Base-by-base conservation (phyloP, 1,140 invertebrate genomes). In the Frieseomelitta varia region DNA sequence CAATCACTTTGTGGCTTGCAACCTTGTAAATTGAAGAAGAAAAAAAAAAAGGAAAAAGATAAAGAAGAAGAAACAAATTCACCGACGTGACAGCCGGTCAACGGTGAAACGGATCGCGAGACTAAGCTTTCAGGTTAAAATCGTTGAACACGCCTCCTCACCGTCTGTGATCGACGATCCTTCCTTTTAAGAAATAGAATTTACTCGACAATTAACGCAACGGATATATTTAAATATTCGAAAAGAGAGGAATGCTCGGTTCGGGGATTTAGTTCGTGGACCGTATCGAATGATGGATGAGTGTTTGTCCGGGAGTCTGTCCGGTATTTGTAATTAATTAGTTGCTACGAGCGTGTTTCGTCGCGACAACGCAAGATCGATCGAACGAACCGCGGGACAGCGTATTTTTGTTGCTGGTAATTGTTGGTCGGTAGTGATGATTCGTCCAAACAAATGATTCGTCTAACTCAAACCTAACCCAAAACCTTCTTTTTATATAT, bases 1-100 rank as follows among this genome's bases (percentile, higher is more conserved):
- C 58, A 87, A 84, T 84, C 55, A 27, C 56, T 1, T 27, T 6
- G 14, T 58, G 53, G 30, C 53, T 71, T 27, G 77, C 63, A 85
- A 75, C 72, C 72, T 87, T 71, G 55, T 21, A 27, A 56, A 74
- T 30, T 34, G 84, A 51, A 34, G 58, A 69, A 71, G n/a, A 47
- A 47, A 47, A 15, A 12, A 27, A 65, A 15, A 0, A 61, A 24
- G n/a, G 10, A 15, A 0, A 61, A 24, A 61, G 10, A 30, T 30
- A 24, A 58, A 58, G 56, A 21, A 55, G 10, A 17, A 55, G 85
- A 47, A 30, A 63, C 74, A 74, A 65, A 68, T 27, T 17, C 30
- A 19, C 24, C 39, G 67, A 69, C 79, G 79, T 72, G 68, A 72
- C 24, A 55, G 39, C 51, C 69, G 68, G 79, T 61, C 79, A 80